Base-by-base conservation (phyloP, 2,888 invertebrate genomes). In the Habrosyne pyritoides region DNA sequence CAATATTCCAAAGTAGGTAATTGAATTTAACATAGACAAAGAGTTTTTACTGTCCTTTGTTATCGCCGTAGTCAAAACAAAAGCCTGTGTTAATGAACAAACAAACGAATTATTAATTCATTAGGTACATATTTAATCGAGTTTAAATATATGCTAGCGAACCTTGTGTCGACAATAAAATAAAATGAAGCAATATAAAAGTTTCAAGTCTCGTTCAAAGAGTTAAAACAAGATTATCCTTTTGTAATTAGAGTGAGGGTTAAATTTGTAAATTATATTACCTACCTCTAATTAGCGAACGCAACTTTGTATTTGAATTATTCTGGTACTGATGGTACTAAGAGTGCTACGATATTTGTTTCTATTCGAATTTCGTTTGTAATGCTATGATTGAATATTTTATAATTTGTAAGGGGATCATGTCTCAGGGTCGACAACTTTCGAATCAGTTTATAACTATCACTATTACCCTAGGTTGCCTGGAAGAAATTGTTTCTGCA, bases 161-260 rank as follows among this genome's bases (percentile, higher is more conserved):
- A 28, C 14, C 28, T 7, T 28, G 10, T 26, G 42, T 14, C 18
- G 21, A 18, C 49, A 49, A 49, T 28, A 28, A 49, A 49, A 49
- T 49, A 49, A 47, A 10, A 21, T n/a, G 65, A 64, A 62, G 61
- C 66, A 66, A 60, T 33, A 56, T 59, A 70, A 62, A 66, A 69
- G 65, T 67, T 69, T 55, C 12, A 28, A 48, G 28, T 53, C 24
- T 53, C 60, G 33, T 56, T 56, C 36, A 22, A 64, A 10, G 49
- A 28, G 49, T 49, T 49, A 49, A 49, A 69, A 67, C 24, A 50
- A 49, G 57, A 61, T 70, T 67, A 70, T 69, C 67, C 70, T 56
- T 69, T 61, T 47, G 48, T 65, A 69, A 69, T 69, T 67, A 69
- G 30, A 61, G 53, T 47, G 55, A 58, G 65, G 61, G 67, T 63